phyloP scores from a whole-genome alignment of 2,113 vertebrate genomes.

The Sphaerodactylus townsendi region DNA sequence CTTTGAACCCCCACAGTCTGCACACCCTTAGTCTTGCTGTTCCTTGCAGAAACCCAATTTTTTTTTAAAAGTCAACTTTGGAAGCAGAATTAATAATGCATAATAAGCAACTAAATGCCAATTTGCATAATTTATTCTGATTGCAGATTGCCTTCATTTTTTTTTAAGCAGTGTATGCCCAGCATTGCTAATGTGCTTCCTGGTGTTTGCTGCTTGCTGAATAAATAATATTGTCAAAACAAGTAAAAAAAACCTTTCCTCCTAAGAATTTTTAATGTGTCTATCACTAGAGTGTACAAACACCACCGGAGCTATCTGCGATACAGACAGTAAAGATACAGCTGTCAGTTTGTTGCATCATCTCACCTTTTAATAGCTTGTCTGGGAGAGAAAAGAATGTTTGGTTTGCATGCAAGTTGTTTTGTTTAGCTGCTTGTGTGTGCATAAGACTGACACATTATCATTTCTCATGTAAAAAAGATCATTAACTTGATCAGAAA shows the following conservation, averaged over 20 bases:
- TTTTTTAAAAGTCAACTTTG: conserved; percentile 7
- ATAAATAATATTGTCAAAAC: conserved; percentile 15
- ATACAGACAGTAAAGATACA: not conserved
- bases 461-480: conserved; percentile 18
- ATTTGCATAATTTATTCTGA: conserved; percentile 30
- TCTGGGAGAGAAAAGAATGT: conserved; percentile 44
- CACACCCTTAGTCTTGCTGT: not conserved
- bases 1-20: not conserved
- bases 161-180: not conserved
- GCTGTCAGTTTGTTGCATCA: conserved; percentile 46
- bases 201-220: not conserved
- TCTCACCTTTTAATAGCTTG: conserved; percentile 52
- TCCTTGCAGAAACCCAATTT: not conserved
- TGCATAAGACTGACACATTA: conserved; percentile 40
- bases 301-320: conserved; percentile 6
- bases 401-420: conserved; percentile 45
- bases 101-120: conserved; percentile 7
- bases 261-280: conserved; percentile 2
- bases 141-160: not conserved
- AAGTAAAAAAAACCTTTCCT: conserved; percentile 20
- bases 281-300: not conserved
- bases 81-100: conserved; percentile 25
- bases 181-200: not conserved
- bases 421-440: conserved; percentile 42
- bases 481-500: conserved; percentile 54